Evolutionary conservation across 2,888 invertebrate genomes (phyloP).

Genomic region (Paralinhomoeus sp.): DNA sequence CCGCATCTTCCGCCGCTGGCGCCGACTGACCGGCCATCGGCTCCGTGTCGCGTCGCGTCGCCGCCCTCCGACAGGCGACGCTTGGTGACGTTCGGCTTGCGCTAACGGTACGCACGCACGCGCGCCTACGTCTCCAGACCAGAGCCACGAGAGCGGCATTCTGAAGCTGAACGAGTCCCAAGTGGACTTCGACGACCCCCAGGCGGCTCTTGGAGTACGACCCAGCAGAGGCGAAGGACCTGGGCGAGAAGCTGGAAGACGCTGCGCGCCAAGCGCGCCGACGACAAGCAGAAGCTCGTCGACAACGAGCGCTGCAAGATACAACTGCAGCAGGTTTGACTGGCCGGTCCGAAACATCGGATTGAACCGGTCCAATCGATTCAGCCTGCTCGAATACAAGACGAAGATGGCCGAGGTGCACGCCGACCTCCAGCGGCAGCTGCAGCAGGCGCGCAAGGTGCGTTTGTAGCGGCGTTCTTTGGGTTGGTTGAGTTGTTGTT

Average conservation of each 20-base stretch:
- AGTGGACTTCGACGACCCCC: too few species aligned
- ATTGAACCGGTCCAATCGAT: constrained; percentile 32
- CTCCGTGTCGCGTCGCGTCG: too few species aligned
- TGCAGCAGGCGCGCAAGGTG: constrained; percentile 30
- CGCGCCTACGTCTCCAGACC: too few species aligned
- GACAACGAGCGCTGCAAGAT: constrained; percentile 72
- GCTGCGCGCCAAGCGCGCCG: constrained; percentile 46
- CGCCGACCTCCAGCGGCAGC: constrained; percentile 58
- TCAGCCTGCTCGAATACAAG: constrained; percentile 61
- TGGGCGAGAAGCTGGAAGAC: constrained; percentile 80
- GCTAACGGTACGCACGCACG: too few species aligned
- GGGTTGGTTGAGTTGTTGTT: too few species aligned
- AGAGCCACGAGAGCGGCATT: constrained; percentile 2
- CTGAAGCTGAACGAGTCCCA: too few species aligned
- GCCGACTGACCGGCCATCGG: too few species aligned
- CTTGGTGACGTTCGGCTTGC: too few species aligned
- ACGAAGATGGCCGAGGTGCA: constrained; percentile 71
- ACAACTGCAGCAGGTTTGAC: constrained; percentile 53
- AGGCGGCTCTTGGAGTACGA: constrained; percentile 41
- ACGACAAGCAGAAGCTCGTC: constrained; percentile 69
- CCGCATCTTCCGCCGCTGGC: not conserved
- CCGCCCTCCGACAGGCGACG: too few species aligned
- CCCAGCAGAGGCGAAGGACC: constrained; percentile 44
- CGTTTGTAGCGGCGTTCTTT: too few species aligned
- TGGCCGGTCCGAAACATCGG: not conserved